Evolutionary conservation across 2,113 vertebrate species (phyloP).

Genomic region (Corapipo altera): DNA sequence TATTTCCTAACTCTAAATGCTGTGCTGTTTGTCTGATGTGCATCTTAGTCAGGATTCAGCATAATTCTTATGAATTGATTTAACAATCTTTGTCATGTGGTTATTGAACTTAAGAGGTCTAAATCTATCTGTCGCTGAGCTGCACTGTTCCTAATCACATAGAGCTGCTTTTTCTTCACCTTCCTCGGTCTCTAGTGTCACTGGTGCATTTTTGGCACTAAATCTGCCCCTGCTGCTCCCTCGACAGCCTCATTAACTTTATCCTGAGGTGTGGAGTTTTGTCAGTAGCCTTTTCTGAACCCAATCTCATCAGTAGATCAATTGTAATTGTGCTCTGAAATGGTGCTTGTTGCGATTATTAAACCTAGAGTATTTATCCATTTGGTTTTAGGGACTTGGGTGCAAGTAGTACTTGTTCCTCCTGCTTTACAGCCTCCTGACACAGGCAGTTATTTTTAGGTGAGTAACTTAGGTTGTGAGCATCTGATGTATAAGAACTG

Average conservation of each 20-base stretch:
- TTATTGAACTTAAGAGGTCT: not conserved
- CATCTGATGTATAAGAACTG: constrained; percentile 31
- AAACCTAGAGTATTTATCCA: not conserved
- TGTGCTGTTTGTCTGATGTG: not conserved
- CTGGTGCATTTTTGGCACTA: constrained; percentile 47
- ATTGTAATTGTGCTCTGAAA: constrained; percentile 26
- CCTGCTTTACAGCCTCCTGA: constrained; percentile 39
- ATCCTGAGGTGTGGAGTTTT: constrained; percentile 48
- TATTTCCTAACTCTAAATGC: not conserved
- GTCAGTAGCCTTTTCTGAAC: constrained; percentile 58
- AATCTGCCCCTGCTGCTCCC: constrained; percentile 49
- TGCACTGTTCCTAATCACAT: constrained; percentile 1
- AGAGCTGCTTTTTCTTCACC: not conserved
- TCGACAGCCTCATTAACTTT: constrained; percentile 65
- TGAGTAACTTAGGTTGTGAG: not conserved
- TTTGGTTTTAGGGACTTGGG: not conserved
- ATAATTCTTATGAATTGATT: constrained; percentile 27
- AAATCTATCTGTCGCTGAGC: constrained; percentile 1
- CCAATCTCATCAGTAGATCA: constrained; percentile 25
- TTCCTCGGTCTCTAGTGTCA: not conserved
- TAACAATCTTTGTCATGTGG: not conserved
- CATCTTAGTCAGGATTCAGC: constrained; percentile 24
- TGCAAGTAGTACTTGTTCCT: constrained; percentile 16
- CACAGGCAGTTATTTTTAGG: constrained; percentile 45
- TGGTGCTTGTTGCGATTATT: not conserved